Conservation (phyloP, 2,888 invertebrate genomes). For the Meandrusa payeni region DNA sequence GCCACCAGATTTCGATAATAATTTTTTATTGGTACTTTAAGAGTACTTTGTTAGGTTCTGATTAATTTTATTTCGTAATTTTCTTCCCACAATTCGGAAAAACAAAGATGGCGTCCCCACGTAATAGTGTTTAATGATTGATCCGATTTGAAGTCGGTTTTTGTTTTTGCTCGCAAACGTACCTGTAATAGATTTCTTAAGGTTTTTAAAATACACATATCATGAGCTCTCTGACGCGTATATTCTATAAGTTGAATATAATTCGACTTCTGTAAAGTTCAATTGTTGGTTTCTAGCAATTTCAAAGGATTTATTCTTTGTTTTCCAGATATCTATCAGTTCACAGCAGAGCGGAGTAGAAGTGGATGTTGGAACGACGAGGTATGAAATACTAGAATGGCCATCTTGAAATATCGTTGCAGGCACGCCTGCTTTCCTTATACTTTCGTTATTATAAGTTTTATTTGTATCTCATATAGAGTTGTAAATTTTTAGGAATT, state of each 20-base stretch:
- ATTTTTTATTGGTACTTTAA: no score
- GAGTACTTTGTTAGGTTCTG: no score
- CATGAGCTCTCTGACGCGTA: no score
- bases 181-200: no score
- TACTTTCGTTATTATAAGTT: slow-evolving; percentile 31
- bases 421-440: slow-evolving; percentile 30
- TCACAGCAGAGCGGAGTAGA: neutral
- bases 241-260: slow-evolving; percentile 5
- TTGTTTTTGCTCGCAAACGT: no score
- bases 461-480: slow-evolving; percentile 23
- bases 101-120: no score
- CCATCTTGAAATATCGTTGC: slow-evolving; percentile 32
- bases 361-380: slow-evolving; percentile 29
- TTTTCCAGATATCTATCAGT: slow-evolving; percentile 22
- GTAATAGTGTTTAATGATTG: no score
- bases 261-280: slow-evolving; percentile 21
- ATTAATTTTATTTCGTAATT: no score
- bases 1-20: no score
- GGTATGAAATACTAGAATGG: slow-evolving; percentile 32
- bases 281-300: neutral
- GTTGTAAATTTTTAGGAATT: slow-evolving; percentile 19
- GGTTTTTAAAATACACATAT: no score
- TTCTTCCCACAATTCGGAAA: no score
- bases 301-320: slow-evolving; percentile 5
- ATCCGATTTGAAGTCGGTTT: no score